These are phyloP conservation scores for Plagiodera versicolora DNA, from an alignment of 2,888 invertebrate genomes.

Conservation along the genomic window DNA sequence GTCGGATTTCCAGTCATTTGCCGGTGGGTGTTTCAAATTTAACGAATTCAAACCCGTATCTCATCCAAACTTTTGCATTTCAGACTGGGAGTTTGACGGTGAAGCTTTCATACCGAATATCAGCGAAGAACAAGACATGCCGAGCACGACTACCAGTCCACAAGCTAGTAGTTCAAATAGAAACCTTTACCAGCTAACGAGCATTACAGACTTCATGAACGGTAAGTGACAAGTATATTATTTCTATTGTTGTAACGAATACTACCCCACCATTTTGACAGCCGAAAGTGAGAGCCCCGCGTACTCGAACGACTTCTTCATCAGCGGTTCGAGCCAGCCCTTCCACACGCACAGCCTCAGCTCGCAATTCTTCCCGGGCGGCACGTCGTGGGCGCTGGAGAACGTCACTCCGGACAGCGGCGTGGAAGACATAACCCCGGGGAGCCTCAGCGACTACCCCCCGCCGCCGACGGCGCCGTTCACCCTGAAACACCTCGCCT, in stretches of 20 bases:
- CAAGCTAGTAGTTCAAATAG: constrained; percentile 33
- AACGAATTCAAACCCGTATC: not conserved
- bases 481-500: constrained; percentile 47
- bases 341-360: constrained; percentile 61
- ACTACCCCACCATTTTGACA: constrained; percentile 20
- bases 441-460: constrained; percentile 37
- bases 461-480: constrained; percentile 33
- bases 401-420: constrained; percentile 66
- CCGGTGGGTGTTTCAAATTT: constrained; percentile 52
- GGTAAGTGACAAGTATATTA: constrained; percentile 40
- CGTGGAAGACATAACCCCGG: constrained; percentile 64
- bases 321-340: constrained; percentile 72
- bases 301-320: constrained; percentile 68
- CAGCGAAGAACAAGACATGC: constrained; percentile 35
- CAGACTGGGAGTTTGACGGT: constrained; percentile 55
- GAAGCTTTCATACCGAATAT: constrained; percentile 41
- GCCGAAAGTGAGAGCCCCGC: constrained; percentile 16
- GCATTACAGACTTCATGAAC: constrained; percentile 39
- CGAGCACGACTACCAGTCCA: constrained; percentile 33
- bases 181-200: constrained; percentile 44
- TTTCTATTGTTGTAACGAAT: too few relatives aligned
- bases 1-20: constrained; percentile 48
- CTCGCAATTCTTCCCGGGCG: constrained; percentile 74
- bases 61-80: constrained; percentile 20
- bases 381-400: constrained; percentile 46